phyloP scores from a whole-genome alignment of 37 sponge, comb jelly and placozoan genomes.

The Petrosia ficiformis region DNA sequence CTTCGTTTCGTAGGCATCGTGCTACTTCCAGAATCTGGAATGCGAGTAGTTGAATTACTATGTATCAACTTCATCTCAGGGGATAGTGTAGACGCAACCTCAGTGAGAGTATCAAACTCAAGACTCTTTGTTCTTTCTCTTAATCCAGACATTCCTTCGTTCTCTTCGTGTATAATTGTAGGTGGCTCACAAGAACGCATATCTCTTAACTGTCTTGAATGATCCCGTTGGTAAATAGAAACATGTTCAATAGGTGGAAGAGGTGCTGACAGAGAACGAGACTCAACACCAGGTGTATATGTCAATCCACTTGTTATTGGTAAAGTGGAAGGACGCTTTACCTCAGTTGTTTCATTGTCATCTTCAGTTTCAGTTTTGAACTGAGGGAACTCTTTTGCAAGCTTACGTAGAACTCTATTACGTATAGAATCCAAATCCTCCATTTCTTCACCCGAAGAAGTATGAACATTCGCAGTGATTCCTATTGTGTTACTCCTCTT shows the following conservation, averaged over 20 bases:
- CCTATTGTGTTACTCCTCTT: not conserved
- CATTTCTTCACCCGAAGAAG: not conserved
- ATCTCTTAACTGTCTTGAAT: not conserved
- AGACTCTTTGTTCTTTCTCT: not conserved
- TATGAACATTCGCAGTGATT: not conserved
- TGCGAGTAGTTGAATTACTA: not conserved
- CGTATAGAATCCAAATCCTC: conserved; percentile 4
- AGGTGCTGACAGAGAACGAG: not conserved
- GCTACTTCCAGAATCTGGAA: not conserved
- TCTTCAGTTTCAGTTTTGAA: not conserved
- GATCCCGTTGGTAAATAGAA: not conserved
- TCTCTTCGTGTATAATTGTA: not conserved
- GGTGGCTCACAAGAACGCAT: not conserved
- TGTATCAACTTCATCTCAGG: not conserved
- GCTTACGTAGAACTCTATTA: not conserved
- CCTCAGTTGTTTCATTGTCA: not conserved
- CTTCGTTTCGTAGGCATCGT: not conserved
- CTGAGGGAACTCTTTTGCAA: not conserved
- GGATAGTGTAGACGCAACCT: not conserved
- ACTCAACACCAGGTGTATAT: too few relatives aligned
- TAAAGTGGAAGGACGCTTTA: too few relatives aligned
- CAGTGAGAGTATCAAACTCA: not conserved
- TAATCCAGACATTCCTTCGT: not conserved
- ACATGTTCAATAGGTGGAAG: not conserved
- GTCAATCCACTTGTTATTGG: too few relatives aligned